A percentile compares a stretch with the other conserved stretches of the same genome.
Conservation (phyloP, 1,140 invertebrate species). For the Cataglyphis hispanica region DNA sequence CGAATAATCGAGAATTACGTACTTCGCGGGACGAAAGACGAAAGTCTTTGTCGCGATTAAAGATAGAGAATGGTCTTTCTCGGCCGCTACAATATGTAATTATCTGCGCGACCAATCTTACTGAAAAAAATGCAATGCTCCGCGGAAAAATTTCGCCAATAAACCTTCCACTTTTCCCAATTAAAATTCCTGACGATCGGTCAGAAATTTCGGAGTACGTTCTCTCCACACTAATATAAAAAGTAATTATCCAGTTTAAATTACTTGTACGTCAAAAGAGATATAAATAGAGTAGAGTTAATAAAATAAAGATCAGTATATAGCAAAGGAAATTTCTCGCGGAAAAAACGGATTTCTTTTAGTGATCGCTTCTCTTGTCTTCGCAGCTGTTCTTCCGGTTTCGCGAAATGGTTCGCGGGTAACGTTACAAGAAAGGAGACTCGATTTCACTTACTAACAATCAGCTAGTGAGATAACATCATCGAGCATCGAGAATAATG, state of each 20-base stretch:
- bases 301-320: not conserved
- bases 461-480: constrained; percentile 55
- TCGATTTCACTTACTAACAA: constrained; percentile 63
- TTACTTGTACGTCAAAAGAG: not conserved
- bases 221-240: not conserved
- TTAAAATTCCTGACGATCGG: not conserved
- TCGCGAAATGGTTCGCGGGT: not conserved
- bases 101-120: constrained; percentile 4
- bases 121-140: not conserved
- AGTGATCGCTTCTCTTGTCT: not conserved
- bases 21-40: not conserved
- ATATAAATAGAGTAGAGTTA: not conserved
- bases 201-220: not conserved
- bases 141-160: not conserved
- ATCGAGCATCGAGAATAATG: constrained; percentile 42
- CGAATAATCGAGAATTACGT: not conserved
- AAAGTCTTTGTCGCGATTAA: not conserved
- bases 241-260: constrained; percentile 7
- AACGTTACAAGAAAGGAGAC: constrained; percentile 43
- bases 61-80: not conserved
- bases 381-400: not conserved
- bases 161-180: not conserved
- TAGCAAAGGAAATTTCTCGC: not conserved
- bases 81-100: not conserved
- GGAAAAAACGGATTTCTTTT: not conserved